Evolutionary conservation across 2,113 vertebrate genomes (phyloP), one percentile per base, ranked within the genome.

Genomic region (Smithornis capensis): DNA sequence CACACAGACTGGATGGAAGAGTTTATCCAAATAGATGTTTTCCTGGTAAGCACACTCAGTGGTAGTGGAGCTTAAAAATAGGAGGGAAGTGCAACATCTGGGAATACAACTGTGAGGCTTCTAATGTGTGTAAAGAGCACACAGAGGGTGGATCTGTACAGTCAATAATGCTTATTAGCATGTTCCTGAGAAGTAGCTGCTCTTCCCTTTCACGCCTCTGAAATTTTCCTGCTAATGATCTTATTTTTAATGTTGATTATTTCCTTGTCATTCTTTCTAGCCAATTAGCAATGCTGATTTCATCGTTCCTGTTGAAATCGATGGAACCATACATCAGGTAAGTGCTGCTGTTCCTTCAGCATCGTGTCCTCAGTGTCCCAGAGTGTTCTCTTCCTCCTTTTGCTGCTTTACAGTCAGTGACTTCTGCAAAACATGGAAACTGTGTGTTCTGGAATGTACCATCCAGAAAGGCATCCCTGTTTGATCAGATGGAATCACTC

Each of bases 281-380:
- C 99, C 99, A 92, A 99, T 99, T 97, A 99, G 98, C 97, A 99
- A 99, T 31, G 99, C 99, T 70, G 99, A 99, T 97, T 99, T 99
- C 97, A 99, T 99, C 67, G 99, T 99, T 96, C 99, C 99, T 4
- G 99, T 99, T 97, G 99, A 99, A 97, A 99, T 99, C 22, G 99
- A 99, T 95, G 99, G 99, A 96, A 99, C 99, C 22, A 98, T 99
- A 98, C 99, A 99, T 98, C 99, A 99, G 99, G 99, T 99, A 98
- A 97, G 97, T 47, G 9, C 37, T 67, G 62, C 0, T 70, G 28
- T 45, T 33, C 60, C 57, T 49, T 64, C n/a, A 23, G 10, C 19
- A 0, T 59, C 59, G 12, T 56, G n/a, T 64, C 56, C 73, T 82
- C 9, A 2, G 31, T 19, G 25, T 69, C 74, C 29, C 56, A 28